phyloP scores from a whole-genome alignment of 1,140 invertebrate genomes.

The Drosophila biarmipes region DNA sequence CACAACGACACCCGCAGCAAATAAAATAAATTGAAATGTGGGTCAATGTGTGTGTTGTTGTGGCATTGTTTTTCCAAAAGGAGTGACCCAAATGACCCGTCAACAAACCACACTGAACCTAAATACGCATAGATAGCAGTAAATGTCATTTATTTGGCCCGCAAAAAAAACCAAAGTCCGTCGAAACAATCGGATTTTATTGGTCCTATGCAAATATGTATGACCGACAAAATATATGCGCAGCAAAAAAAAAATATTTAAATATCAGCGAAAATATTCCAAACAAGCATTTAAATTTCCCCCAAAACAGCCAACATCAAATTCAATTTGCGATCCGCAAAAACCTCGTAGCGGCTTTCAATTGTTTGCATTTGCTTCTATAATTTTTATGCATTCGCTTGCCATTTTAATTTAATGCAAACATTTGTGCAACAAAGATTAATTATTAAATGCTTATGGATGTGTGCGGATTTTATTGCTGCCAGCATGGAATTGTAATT shows the following conservation, averaged over 20 bases:
- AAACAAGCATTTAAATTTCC: constrained; percentile 57
- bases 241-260: constrained; percentile 55
- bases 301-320: constrained; percentile 35
- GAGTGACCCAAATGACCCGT: constrained; percentile 39
- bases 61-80: constrained; percentile 34
- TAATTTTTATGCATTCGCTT: constrained; percentile 44
- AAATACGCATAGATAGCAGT: constrained; percentile 34
- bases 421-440: constrained; percentile 61
- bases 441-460: constrained; percentile 58
- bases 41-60: constrained; percentile 65
- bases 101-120: constrained; percentile 21
- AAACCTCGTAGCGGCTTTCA: constrained; percentile 36
- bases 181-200: constrained; percentile 58
- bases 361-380: constrained; percentile 46
- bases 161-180: constrained; percentile 37
- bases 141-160: constrained; percentile 50
- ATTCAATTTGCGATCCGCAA: constrained; percentile 64
- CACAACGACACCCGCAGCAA: constrained; percentile 50
- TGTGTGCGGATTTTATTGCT: constrained; percentile 27
- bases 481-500: constrained; percentile 53
- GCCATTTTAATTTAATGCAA: constrained; percentile 72
- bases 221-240: constrained; percentile 52
- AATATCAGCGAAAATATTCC: constrained; percentile 61
- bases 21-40: constrained; percentile 62
- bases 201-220: constrained; percentile 11